phyloP scores from a whole-genome alignment of 2,888 invertebrate genomes.

The Orthonychiurus folsomi region DNA sequence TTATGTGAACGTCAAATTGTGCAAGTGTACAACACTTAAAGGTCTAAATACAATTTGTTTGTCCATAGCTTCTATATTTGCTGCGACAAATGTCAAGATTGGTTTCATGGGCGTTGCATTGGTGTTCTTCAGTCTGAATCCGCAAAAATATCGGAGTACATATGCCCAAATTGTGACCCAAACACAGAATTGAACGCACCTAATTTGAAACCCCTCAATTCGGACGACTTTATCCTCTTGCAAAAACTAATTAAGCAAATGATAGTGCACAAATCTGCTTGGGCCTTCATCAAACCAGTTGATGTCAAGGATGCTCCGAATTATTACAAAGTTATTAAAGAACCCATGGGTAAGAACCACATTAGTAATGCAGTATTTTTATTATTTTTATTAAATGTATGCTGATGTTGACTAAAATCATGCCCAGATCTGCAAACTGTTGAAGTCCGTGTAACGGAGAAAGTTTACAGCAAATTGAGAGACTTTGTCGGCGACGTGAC shows the following conservation, averaged over 20 bases:
- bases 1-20: slow-evolving; percentile 8
- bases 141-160: slow-evolving; percentile 88
- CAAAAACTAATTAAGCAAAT: slow-evolving; percentile 81
- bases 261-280: slow-evolving; percentile 86
- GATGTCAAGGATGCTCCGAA: slow-evolving; percentile 92
- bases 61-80: slow-evolving; percentile 87
- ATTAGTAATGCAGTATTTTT: not conserved
- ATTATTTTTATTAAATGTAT: slow-evolving; percentile 15
- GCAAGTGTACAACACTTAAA: not conserved
- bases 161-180: slow-evolving; percentile 90
- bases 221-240: slow-evolving; percentile 71
- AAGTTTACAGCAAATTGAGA: slow-evolving; percentile 73
- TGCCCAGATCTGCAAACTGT: slow-evolving; percentile 82
- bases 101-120: slow-evolving; percentile 98
- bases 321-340: slow-evolving; percentile 90
- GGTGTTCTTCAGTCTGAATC: slow-evolving; percentile 89
- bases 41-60: slow-evolving; percentile 15
- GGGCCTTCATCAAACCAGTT: slow-evolving; percentile 97
- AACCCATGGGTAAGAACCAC: slow-evolving; percentile 84
- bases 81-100: slow-evolving; percentile 96
- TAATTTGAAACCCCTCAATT: slow-evolving; percentile 73
- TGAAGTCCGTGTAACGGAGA: slow-evolving; percentile 73
- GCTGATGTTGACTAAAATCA: slow-evolving; percentile 14
- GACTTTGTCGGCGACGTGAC: slow-evolving; percentile 97
- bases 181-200: slow-evolving; percentile 81